A percentile compares a stretch with the other conserved stretches of the same genome.
Conservation (phyloP, 2,797 vertebrate species). For the Pangasius sanitwongsei region DNA sequence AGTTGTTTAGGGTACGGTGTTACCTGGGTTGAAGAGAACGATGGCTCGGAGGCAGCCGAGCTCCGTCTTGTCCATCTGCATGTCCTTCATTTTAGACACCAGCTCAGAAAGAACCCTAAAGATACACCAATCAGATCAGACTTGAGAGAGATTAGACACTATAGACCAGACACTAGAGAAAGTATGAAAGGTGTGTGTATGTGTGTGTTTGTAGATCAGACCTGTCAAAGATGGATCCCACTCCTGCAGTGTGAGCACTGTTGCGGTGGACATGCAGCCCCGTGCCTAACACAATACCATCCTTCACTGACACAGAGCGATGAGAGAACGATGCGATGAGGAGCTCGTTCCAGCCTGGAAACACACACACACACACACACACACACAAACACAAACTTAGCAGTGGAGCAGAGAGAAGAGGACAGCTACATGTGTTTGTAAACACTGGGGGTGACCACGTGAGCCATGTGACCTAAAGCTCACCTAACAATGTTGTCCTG, state of each 20-base stretch:
- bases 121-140: conserved; percentile 35
- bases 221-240: conserved; percentile 98
- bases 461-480: no score
- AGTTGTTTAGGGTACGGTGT: conserved; percentile 7
- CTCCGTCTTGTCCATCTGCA: conserved; percentile 98
- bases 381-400: background rate
- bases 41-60: conserved; percentile 94
- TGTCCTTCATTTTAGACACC: conserved; percentile 98
- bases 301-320: conserved; percentile 93
- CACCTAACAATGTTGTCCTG: background rate
- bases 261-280: conserved; percentile 94
- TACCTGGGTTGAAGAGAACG: conserved; percentile 95
- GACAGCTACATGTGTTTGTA: background rate
- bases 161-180: background rate
- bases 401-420: background rate
- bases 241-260: conserved; percentile 94
- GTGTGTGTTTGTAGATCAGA: conserved; percentile 54
- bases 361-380: conserved; percentile 21
- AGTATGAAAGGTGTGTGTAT: background rate
- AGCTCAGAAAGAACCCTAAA: conserved; percentile 92
- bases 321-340: conserved; percentile 98
- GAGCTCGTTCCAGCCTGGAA: conserved; percentile 91
- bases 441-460: background rate
- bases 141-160: background rate
- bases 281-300: conserved; percentile 91